Percentiles rank a stretch among this genome's conserved stretches.
These are phyloP conservation scores for Callithrix jacchus DNA, from an alignment of 2,113 vertebrate species.

Conservation along the genomic window DNA sequence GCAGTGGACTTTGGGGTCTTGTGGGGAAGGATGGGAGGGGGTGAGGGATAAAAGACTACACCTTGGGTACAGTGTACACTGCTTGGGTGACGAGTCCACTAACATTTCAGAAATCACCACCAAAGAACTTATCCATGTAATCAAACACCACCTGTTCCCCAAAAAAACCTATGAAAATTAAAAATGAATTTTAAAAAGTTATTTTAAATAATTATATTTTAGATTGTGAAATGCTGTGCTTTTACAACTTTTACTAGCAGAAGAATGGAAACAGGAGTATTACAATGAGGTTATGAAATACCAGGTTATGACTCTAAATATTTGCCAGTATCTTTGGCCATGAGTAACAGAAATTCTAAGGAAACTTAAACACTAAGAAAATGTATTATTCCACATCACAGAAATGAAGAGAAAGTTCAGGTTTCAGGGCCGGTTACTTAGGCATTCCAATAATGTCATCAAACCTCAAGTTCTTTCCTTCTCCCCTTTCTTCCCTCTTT, in stretches of 20 bases:
- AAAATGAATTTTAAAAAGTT: too few species aligned
- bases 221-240: neutral
- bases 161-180: too few species aligned
- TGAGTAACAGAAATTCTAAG: slow-evolving; percentile 35
- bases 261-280: neutral
- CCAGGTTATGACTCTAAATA: neutral
- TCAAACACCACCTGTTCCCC: too few species aligned
- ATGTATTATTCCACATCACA: neutral
- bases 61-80: too few species aligned
- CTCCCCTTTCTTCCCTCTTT: neutral
- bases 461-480: neutral
- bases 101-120: too few species aligned
- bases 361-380: slow-evolving; percentile 20
- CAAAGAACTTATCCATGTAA: too few species aligned
- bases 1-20: too few species aligned
- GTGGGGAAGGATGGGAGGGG: too few species aligned
- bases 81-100: too few species aligned
- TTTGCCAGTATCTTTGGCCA: neutral
- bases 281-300: neutral
- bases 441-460: neutral
- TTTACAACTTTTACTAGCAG: neutral
- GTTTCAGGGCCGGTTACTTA: neutral
- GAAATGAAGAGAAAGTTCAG: slow-evolving; percentile 10
- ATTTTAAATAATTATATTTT: neutral
- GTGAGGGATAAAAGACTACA: too few species aligned